These are phyloP conservation scores for Anguilla obscura DNA, from an alignment of 2,797 vertebrate genomes.

Conservation along the genomic window DNA sequence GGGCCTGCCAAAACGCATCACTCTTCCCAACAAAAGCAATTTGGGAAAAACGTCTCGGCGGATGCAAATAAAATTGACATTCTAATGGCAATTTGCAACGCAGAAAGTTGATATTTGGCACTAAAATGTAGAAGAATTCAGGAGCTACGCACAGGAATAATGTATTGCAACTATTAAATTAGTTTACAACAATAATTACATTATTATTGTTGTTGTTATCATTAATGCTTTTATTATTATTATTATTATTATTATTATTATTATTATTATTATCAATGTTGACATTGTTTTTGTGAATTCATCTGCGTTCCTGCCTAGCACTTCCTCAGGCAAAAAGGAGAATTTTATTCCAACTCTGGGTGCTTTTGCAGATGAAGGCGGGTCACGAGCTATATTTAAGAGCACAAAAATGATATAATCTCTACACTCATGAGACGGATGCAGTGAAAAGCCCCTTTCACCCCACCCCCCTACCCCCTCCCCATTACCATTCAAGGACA, in stretches of 20 bases:
- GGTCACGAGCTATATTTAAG: neutral
- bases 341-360: neutral
- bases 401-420: neutral
- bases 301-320: neutral
- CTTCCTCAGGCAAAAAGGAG: neutral
- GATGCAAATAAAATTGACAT: neutral
- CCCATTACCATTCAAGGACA: conserved; percentile 27
- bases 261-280: neutral
- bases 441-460: neutral
- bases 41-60: neutral
- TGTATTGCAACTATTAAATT: neutral
- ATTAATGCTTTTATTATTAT: no score
- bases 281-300: neutral
- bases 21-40: neutral
- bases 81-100: neutral
- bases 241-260: no score
- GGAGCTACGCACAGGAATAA: neutral
- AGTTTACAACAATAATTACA: no score
- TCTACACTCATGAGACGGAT: neutral
- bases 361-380: neutral
- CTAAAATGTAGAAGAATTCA: neutral
- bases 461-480: neutral
- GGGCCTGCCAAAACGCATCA: neutral
- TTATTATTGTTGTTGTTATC: no score
- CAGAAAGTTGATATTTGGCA: neutral